phyloP scores from a whole-genome alignment of 23 tunicate genomes.

The Ciona savignyi region DNA sequence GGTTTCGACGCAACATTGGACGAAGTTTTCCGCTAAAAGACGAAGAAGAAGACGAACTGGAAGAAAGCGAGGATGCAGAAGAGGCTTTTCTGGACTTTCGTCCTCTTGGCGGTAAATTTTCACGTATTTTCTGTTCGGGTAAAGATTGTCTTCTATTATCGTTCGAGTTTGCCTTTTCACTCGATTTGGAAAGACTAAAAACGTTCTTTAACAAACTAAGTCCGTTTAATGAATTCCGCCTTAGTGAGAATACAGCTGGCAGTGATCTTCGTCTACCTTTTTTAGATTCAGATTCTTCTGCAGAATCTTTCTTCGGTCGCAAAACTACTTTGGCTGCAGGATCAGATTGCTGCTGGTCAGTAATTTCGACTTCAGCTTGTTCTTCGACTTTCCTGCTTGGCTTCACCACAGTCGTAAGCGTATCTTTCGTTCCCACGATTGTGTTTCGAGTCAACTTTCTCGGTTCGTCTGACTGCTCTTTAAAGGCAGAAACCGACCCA shows the following conservation, averaged over 20 bases:
- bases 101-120: not conserved
- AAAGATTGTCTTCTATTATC: conserved; percentile 26
- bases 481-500: no score
- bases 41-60: conserved; percentile 18
- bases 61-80: conserved; percentile 25
- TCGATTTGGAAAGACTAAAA: conserved; percentile 6
- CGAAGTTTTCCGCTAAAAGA: not conserved
- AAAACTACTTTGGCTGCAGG: not conserved
- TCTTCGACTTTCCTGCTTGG: not conserved
- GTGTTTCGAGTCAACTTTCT: not conserved
- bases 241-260: conserved; percentile 26
- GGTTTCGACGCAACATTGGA: not conserved
- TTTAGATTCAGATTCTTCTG: conserved; percentile 19
- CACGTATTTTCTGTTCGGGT: conserved; percentile 29
- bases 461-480: not conserved
- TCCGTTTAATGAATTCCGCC: conserved; percentile 31
- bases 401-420: not conserved
- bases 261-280: conserved; percentile 38
- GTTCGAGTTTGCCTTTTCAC: not conserved
- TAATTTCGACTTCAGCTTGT: not conserved
- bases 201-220: conserved; percentile 49
- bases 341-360: not conserved
- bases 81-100: conserved; percentile 15
- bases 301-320: conserved; percentile 9
- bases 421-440: not conserved